Evolutionary conservation across 2,113 vertebrate species (phyloP).

Genomic region (Hyperoodon ampullatus): DNA sequence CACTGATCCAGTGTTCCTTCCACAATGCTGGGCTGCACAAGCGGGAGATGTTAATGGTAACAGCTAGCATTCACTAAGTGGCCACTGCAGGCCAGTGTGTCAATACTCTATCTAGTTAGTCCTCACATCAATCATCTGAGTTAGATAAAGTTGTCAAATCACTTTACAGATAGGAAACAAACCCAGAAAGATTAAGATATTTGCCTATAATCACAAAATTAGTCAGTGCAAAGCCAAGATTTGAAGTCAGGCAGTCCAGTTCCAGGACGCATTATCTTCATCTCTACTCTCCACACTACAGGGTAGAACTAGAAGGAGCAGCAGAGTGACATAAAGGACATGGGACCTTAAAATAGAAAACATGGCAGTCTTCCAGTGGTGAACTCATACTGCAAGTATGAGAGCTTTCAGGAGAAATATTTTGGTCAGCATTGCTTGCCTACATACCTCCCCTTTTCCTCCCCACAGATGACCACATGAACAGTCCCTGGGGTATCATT

Average conservation of each 20-base stretch:
- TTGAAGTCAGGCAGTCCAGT: constrained; percentile 13
- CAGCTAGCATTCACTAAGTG: background rate
- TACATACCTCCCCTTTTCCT: constrained; percentile 22
- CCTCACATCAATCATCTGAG: background rate
- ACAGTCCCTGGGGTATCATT: constrained; percentile 28
- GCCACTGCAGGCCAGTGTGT: background rate
- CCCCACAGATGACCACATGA: constrained; percentile 28
- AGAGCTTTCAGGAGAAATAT: constrained; percentile 67
- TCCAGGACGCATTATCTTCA: background rate
- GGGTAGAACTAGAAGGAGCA: constrained; percentile 45
- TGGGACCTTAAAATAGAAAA: constrained; percentile 72
- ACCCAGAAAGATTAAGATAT: background rate
- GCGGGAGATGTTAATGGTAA: background rate
- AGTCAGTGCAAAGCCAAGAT: background rate
- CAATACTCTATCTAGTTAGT: background rate
- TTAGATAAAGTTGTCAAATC: constrained; percentile 3
- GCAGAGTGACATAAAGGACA: constrained; percentile 61
- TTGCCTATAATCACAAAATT: constrained; percentile 3
- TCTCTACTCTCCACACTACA: background rate
- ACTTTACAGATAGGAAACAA: constrained; percentile 23
- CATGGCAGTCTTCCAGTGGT: constrained; percentile 71
- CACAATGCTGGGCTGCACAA: background rate
- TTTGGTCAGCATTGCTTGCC: constrained; percentile 55
- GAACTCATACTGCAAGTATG: constrained; percentile 65
- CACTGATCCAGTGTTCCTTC: background rate